A percentile compares a stretch with the other conserved stretches of the same genome.
Evolutionary conservation across 2,888 invertebrate species (phyloP).

Genomic region (Leptinotarsa peninsularis): DNA sequence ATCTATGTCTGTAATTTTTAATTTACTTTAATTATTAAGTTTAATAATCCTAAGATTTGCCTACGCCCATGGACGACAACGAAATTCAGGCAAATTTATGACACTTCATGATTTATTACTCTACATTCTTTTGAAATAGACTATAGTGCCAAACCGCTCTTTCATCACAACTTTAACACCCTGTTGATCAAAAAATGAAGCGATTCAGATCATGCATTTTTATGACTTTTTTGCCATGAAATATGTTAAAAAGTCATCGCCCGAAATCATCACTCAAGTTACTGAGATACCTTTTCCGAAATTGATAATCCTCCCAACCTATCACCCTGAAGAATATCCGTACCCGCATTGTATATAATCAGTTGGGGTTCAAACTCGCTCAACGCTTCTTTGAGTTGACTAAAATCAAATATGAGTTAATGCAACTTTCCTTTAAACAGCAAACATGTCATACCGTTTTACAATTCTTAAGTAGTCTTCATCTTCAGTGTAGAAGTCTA

Average conservation of each 20-base stretch:
- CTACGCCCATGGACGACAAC: too few species aligned
- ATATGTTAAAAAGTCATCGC: neutral
- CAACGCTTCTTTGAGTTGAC: conserved; percentile 77
- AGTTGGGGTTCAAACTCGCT: conserved; percentile 82
- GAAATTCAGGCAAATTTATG: too few species aligned
- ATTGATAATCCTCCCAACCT: conserved; percentile 80
- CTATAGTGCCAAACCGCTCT: too few species aligned
- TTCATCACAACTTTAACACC: too few species aligned
- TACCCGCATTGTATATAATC: conserved; percentile 93
- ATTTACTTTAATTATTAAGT: too few species aligned
- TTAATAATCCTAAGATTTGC: too few species aligned
- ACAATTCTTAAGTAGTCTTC: conserved; percentile 77
- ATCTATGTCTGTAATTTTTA: too few species aligned
- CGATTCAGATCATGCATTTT: too few species aligned
- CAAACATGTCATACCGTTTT: conserved; percentile 68
- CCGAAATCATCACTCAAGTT: neutral
- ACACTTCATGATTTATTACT: too few species aligned
- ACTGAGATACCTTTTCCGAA: conserved; percentile 71
- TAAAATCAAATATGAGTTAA: conserved; percentile 61
- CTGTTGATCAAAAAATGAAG: too few species aligned
- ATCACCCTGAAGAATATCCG: conserved; percentile 84
- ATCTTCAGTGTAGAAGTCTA: conserved; percentile 73
- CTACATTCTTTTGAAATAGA: too few species aligned
- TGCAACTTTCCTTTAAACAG: neutral
- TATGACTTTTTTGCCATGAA: neutral